Percentiles rank a stretch among this genome's conserved stretches.
Conservation (phyloP, 2,888 invertebrate species). For the Ctena decussata region DNA sequence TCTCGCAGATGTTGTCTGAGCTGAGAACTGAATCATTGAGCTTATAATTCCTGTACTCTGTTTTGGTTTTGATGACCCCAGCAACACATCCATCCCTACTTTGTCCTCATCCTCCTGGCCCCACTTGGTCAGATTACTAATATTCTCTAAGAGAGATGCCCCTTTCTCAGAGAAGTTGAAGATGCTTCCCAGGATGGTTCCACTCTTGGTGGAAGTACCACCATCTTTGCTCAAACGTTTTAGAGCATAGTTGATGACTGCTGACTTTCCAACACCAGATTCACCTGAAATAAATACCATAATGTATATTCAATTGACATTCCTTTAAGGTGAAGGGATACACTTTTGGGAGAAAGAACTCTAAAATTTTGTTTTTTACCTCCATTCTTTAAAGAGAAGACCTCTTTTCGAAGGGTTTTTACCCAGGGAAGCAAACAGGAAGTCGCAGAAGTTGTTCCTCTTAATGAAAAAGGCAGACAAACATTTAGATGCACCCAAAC, state of each 20-base stretch:
- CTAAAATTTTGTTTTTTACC: too few relatives aligned
- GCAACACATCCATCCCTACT: constrained; percentile 75
- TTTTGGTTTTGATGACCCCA: constrained; percentile 69
- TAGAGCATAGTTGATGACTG: constrained; percentile 85
- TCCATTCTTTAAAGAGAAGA: too few relatives aligned
- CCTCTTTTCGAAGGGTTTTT: too few relatives aligned
- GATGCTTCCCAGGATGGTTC: constrained; percentile 84
- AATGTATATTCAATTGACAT: too few relatives aligned
- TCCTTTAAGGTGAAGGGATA: too few relatives aligned
- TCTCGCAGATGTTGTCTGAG: constrained; percentile 85
- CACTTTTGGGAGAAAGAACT: too few relatives aligned
- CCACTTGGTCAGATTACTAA: constrained; percentile 81
- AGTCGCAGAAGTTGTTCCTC: too few relatives aligned
- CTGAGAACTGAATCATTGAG: constrained; percentile 85
- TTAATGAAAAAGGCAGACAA: too few relatives aligned
- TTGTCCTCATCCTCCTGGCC: constrained; percentile 75
- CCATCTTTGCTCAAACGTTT: constrained; percentile 82
- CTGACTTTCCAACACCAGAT: constrained; percentile 86
- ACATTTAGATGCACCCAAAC: too few relatives aligned
- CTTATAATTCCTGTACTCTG: constrained; percentile 73
- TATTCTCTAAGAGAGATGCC: constrained; percentile 83
- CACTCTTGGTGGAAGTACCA: constrained; percentile 80
- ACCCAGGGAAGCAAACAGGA: too few relatives aligned
- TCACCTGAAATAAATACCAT: constrained; percentile 77
- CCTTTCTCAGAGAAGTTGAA: constrained; percentile 85